Percentiles rank a stretch among this genome's conserved stretches.
Conservation (phyloP, 2,888 invertebrate species). For the Noctua fimbriata region DNA sequence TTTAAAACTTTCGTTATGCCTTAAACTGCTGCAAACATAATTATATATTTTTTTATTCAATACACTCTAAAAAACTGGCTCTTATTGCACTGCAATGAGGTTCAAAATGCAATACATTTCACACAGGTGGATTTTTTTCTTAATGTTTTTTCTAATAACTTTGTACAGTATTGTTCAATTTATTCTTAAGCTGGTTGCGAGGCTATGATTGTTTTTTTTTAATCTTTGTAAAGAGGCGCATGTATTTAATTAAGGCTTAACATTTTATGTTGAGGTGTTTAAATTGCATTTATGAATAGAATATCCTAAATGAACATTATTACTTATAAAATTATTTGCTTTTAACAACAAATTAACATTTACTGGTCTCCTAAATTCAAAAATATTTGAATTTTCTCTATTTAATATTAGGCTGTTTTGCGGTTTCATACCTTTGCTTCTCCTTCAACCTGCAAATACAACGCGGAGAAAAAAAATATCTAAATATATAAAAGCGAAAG, state of each 20-base stretch:
- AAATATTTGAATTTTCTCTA: no score
- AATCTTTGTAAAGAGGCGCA: no score
- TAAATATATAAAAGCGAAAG: no score
- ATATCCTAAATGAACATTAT: background rate
- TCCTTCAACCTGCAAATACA: no score
- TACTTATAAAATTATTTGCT: background rate
- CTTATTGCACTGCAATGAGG: accelerated
- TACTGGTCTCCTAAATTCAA: no score
- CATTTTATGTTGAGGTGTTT: no score
- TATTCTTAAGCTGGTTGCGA: background rate
- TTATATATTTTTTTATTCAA: background rate
- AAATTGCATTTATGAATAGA: background rate
- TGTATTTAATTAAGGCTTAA: no score
- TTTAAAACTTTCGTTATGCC: background rate
- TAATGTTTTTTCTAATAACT: no score
- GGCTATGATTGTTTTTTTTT: no score
- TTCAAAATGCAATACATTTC: background rate
- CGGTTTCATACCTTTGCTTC: background rate
- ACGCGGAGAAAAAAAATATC: no score
- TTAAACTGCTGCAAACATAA: accelerated
- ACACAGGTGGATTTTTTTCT: background rate
- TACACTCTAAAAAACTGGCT: background rate
- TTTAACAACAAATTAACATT: background rate
- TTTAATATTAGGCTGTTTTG: no score
- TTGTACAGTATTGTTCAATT: background rate